These are phyloP conservation scores for Caradrina kadenii DNA, from an alignment of 2,888 invertebrate genomes.

Conservation along the genomic window DNA sequence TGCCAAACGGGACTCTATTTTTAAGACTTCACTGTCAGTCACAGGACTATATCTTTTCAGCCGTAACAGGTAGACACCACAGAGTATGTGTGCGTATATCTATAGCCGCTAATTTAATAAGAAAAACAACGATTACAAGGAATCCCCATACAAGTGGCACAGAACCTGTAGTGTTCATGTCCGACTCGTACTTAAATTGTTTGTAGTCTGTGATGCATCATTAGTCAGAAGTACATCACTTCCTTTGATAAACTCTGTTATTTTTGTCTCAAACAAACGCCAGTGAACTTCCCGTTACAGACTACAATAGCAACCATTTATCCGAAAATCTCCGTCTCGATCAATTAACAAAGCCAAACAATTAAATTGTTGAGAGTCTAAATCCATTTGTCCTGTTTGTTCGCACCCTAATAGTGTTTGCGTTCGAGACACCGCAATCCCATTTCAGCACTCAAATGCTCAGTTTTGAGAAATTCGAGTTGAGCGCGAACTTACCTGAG, in stretches of 20 bases:
- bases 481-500: conserved; percentile 43
- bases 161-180: no score
- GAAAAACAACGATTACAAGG: no score
- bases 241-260: background rate
- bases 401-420: conserved; percentile 54
- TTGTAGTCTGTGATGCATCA: background rate
- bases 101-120: no score
- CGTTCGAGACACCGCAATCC: conserved; percentile 71
- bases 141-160: no score
- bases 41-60: no score
- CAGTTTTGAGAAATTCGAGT: conserved; percentile 58
- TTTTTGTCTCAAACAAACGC: background rate
- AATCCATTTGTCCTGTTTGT: conserved; percentile 69
- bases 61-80: no score
- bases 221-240: background rate
- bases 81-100: no score
- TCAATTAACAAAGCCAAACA: conserved; percentile 65
- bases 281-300: background rate
- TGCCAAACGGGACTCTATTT: no score
- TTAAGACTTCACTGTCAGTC: no score
- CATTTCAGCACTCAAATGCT: conserved; percentile 70
- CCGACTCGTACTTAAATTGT: no score
- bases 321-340: conserved; percentile 41
- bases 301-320: conserved; percentile 36
- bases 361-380: conserved; percentile 63